Evolutionary conservation across 2,113 vertebrate genomes (phyloP).

Genomic region (Anolis sagrei): DNA sequence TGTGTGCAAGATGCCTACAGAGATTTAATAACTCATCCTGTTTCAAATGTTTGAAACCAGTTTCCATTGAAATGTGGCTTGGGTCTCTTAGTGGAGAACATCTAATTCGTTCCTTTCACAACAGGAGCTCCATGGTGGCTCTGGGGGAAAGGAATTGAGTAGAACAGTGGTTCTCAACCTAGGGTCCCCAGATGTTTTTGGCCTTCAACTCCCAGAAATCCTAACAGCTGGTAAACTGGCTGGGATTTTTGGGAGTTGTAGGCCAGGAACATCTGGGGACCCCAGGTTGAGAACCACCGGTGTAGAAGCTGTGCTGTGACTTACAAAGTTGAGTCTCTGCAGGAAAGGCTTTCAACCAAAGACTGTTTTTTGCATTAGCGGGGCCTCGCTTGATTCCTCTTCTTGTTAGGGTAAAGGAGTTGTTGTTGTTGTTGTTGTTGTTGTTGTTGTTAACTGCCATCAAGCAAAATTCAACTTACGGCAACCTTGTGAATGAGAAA

Average conservation of each 20-base stretch:
- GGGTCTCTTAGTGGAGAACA: neutral
- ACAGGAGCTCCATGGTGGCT: neutral
- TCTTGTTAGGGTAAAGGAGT: neutral
- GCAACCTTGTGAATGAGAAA: too few relatives aligned
- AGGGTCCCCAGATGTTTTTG: too few relatives aligned
- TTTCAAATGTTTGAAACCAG: neutral
- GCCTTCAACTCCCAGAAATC: too few relatives aligned
- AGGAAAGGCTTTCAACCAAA: constrained; percentile 5
- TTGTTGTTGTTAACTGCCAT: too few relatives aligned
- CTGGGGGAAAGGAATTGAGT: neutral
- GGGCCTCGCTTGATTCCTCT: neutral
- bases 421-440: too few relatives aligned
- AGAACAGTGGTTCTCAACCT: too few relatives aligned
- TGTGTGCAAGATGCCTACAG: neutral
- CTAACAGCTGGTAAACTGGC: too few relatives aligned
- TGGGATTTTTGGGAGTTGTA: too few relatives aligned
- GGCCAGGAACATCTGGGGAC: too few relatives aligned
- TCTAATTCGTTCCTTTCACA: neutral
- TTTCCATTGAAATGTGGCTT: neutral
- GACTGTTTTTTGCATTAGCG: neutral
- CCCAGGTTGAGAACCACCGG: too few relatives aligned
- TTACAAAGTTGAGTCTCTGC: neutral
- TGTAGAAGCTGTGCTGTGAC: neutral
- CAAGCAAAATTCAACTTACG: too few relatives aligned
- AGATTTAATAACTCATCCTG: neutral